These are phyloP conservation scores for Hippocampus mohnikei DNA, from an alignment of 2,113 vertebrate species.

Conservation along the genomic window DNA sequence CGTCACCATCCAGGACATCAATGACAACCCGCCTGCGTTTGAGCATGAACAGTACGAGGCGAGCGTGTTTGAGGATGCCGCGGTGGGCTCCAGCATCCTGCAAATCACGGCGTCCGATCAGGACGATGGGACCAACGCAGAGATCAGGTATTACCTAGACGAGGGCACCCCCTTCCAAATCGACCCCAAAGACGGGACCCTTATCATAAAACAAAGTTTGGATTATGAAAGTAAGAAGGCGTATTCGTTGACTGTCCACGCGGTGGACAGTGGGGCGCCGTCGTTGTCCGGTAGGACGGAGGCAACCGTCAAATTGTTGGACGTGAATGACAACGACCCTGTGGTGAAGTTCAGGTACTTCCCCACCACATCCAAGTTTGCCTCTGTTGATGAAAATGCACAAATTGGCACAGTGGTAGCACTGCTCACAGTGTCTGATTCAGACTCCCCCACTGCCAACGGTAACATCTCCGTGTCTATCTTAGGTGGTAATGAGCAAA, in stretches of 20 bases:
- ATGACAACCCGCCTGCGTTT: slow-evolving; percentile 92
- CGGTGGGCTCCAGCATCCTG: slow-evolving; percentile 86
- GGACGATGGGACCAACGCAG: slow-evolving; percentile 91
- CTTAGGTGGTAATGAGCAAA: slow-evolving; percentile 91
- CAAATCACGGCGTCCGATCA: slow-evolving; percentile 85
- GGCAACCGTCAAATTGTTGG: slow-evolving; percentile 85
- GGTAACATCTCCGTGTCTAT: slow-evolving; percentile 95
- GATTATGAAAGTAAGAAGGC: slow-evolving; percentile 86
- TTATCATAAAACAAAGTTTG: slow-evolving; percentile 84
- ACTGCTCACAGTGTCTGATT: slow-evolving; percentile 90
- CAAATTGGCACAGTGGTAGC: slow-evolving; percentile 94
- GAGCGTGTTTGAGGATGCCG: slow-evolving; percentile 86
- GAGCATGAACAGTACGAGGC: slow-evolving; percentile 84
- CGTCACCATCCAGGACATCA: slow-evolving; percentile 92
- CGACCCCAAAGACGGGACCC: slow-evolving; percentile 85
- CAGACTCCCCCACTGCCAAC: slow-evolving; percentile 87
- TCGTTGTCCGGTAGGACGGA: slow-evolving; percentile 86
- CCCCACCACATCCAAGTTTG: slow-evolving; percentile 90
- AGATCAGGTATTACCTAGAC: slow-evolving; percentile 87
- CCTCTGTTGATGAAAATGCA: slow-evolving; percentile 93
- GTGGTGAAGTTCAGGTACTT: slow-evolving; percentile 92
- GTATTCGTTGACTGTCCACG: slow-evolving; percentile 90
- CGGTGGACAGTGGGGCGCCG: slow-evolving; percentile 82
- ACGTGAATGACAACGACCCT: slow-evolving; percentile 95
- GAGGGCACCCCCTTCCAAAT: slow-evolving; percentile 86